Percentiles rank a stretch among this genome's conserved stretches.
Evolutionary conservation across 2,797 vertebrate species (phyloP).

Genomic region (Urocyon cinereoargenteus): DNA sequence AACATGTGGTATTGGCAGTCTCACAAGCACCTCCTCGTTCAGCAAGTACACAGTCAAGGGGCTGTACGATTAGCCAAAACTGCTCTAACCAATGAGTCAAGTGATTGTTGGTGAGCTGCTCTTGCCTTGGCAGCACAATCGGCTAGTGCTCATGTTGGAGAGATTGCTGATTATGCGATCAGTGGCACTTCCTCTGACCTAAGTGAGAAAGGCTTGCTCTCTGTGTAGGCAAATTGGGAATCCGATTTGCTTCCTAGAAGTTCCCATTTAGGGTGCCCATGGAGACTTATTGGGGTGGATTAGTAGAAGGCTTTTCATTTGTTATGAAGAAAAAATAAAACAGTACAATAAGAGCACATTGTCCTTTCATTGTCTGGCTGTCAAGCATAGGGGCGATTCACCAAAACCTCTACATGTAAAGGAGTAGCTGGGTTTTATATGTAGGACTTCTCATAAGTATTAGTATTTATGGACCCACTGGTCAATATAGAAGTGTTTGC

Average conservation of each 20-base stretch:
- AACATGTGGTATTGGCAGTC: not conserved
- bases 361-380: not conserved
- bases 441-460: not conserved
- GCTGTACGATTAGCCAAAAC: not conserved
- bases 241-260: not conserved
- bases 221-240: not conserved
- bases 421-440: not conserved
- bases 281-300: not conserved
- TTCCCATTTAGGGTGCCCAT: not conserved
- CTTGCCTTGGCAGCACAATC: not conserved
- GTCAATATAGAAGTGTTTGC: not conserved
- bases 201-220: not conserved
- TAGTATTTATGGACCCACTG: not conserved
- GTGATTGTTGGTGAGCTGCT: not conserved
- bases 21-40: not conserved
- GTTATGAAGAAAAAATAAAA: not conserved
- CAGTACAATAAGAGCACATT: not conserved
- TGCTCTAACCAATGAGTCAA: not conserved
- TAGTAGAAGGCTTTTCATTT: not conserved
- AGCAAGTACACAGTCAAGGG: not conserved
- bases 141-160: too few species aligned
- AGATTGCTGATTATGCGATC: not conserved
- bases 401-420: not conserved
- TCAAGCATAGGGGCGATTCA: not conserved
- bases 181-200: not conserved